These are phyloP conservation scores for Anolis sagrei DNA, from an alignment of 2,113 vertebrate genomes.

Conservation along the genomic window DNA sequence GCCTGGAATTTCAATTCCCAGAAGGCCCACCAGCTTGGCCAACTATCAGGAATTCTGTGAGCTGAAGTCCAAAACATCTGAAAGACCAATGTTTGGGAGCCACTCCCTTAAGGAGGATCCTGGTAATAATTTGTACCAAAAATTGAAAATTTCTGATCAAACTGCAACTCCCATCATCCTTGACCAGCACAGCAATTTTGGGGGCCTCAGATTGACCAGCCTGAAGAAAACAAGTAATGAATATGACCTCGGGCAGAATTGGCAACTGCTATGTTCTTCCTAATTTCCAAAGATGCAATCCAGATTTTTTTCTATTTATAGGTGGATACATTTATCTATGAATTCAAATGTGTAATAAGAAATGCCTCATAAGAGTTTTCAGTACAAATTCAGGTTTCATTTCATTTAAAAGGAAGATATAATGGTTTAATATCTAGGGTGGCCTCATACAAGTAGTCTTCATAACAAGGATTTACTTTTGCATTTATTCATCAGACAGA, in stretches of 20 bases:
- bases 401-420: slow-evolving; percentile 59
- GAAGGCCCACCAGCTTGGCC: no score
- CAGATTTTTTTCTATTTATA: slow-evolving; percentile 53
- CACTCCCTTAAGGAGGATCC: not conserved
- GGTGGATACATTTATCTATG: slow-evolving; percentile 48
- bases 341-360: slow-evolving; percentile 58
- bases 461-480: slow-evolving; percentile 71
- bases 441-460: slow-evolving; percentile 51
- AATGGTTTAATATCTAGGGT: slow-evolving; percentile 65
- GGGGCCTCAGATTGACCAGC: not conserved
- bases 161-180: not conserved
- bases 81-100: not conserved
- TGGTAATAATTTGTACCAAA: not conserved
- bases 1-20: no score
- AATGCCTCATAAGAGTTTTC: slow-evolving; percentile 63
- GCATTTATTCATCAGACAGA: slow-evolving; percentile 60
- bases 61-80: no score
- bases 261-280: slow-evolving; percentile 55
- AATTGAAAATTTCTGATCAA: no score
- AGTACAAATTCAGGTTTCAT: slow-evolving; percentile 54
- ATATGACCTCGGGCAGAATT: not conserved
- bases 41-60: no score
- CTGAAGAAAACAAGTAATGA: not conserved
- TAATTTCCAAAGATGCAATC: slow-evolving; percentile 63
- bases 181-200: not conserved